Conservation (phyloP, 1,140 invertebrate species). For the Lithobius niger region DNA sequence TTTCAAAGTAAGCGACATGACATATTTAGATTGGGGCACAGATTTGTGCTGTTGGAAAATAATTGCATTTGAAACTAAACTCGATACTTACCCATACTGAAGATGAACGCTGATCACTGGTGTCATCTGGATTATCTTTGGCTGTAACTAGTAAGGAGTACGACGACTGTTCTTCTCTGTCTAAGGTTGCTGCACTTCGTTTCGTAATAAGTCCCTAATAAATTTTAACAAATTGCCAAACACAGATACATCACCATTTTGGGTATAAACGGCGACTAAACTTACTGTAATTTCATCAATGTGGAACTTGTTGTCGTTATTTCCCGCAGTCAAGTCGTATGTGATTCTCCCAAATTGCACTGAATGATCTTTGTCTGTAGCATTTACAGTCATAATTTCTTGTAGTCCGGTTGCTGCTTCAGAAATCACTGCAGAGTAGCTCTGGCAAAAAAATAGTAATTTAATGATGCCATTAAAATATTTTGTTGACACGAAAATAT, state of each 20-base stretch:
- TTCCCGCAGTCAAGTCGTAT: slow-evolving; percentile 54
- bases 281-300: no score
- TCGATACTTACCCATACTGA: slow-evolving; percentile 32
- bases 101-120: slow-evolving; percentile 46
- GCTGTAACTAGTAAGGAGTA: slow-evolving; percentile 55
- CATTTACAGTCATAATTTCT: neutral
- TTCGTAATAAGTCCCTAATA: slow-evolving; percentile 1
- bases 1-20: neutral
- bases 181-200: slow-evolving; percentile 46
- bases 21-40: no score
- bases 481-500: no score
- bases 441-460: slow-evolving; percentile 26
- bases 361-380: neutral
- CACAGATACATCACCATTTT: neutral
- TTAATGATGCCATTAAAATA: slow-evolving; percentile 2
- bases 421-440: slow-evolving; percentile 51
- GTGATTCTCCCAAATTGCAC: slow-evolving; percentile 50
- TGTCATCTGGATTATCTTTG: slow-evolving; percentile 50
- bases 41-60: no score
- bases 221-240: neutral
- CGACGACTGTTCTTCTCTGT: slow-evolving; percentile 54
- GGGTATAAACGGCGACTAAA: no score
- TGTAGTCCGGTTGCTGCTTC: slow-evolving; percentile 40
- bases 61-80: no score
- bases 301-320: no score